Evolutionary conservation across 23 tunicate genomes (phyloP), one percentile per base, ranked within the genome.

Genomic region (Ascidia mentula): DNA sequence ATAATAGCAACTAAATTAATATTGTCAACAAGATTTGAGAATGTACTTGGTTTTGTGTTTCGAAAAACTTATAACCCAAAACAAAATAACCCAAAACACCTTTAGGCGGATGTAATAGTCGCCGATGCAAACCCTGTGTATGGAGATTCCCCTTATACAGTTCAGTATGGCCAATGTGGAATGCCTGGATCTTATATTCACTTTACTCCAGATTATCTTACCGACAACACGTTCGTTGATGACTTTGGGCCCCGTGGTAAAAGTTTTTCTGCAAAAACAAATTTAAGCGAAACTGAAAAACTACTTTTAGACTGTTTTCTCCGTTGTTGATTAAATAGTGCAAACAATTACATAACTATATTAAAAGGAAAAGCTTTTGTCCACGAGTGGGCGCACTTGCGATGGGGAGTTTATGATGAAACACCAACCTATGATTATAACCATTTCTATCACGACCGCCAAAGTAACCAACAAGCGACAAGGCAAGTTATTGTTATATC

Each of bases 371-470:
- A 89, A 65, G 59, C 85, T 9, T 72, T 89, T 45, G 82, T 89
- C 0, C 95, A 89, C 40, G 95, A 89, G 46, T 89, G 95, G 95
- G 95, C 89, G 6, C 95, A 89, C 40, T 61, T 75, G n/a, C 65
- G 95, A 38, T 89, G 95, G 95, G 95, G 95, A 18, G 95, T 89
- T 8, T 89, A 73, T 36, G 95, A 89, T 76, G 95, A 89, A 84
- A 53, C 69, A 38, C 78, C 82, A 18, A 74, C 89, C 6, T 32
- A 73, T 0, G 95, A 89, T 30, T 78, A 46, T 31, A 82, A 79
- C 61, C 82, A 85, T 4, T 89, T 89, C 40, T 89, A 89, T 75
- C 73, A 36, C 24, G 81, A 40, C 74, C 30, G 18, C 39, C 18
- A n/a, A 3, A 35, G 32, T 28, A 22, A 71, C 17, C 5, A 18